These are phyloP conservation scores for Microctenopoma stevenorrisi DNA, from an alignment of 2,797 vertebrate genomes.

Conservation along the genomic window DNA sequence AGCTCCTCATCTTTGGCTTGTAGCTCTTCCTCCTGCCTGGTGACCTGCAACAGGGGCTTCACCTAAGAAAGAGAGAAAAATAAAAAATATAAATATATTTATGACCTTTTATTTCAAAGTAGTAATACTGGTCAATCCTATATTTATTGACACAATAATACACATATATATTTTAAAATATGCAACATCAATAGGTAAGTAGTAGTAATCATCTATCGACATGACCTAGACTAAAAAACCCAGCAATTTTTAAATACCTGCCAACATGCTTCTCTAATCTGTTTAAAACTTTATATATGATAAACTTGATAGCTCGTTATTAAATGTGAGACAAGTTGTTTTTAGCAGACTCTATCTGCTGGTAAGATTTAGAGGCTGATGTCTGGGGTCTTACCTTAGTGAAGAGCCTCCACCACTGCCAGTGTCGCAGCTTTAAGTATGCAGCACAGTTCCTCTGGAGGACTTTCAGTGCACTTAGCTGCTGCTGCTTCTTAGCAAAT, in stretches of 20 bases:
- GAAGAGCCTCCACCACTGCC: constrained; percentile 99
- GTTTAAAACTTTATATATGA: too few species aligned
- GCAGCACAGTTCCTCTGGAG: constrained; percentile 97
- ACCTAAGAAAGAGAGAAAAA: constrained; percentile 81
- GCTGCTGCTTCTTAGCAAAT: constrained; percentile 97
- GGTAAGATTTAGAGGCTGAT: too few species aligned
- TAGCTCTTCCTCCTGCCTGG: constrained; percentile 96
- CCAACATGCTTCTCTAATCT: too few species aligned
- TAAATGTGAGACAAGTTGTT: too few species aligned
- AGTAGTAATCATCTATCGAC: neutral
- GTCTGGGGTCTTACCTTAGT: constrained; percentile 87
- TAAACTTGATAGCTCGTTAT: too few species aligned
- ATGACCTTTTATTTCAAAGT: too few species aligned
- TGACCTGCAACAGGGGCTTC: constrained; percentile 97
- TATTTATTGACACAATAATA: too few species aligned
- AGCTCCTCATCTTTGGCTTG: constrained; percentile 97
- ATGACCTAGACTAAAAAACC: neutral
- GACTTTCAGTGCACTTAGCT: constrained; percentile 95
- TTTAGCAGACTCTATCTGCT: neutral
- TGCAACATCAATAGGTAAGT: too few species aligned
- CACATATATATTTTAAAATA: too few species aligned
- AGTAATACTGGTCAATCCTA: too few species aligned
- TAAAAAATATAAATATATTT: too few species aligned
- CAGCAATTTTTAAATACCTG: too few species aligned
- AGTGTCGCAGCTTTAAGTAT: constrained; percentile 95